Conservation (phyloP, 2,888 invertebrate species). For the Sipha maydis region DNA sequence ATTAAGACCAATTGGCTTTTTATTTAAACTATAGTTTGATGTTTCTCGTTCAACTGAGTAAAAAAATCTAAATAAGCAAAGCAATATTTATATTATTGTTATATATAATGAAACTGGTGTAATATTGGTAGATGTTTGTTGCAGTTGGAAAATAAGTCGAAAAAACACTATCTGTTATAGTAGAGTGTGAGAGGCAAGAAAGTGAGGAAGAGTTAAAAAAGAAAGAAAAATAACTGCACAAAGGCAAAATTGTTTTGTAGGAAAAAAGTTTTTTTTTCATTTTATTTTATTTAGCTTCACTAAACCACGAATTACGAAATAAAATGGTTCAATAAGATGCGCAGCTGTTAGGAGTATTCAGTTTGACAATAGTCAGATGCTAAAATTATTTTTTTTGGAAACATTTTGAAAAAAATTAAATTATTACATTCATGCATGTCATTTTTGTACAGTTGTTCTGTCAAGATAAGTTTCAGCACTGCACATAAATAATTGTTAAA, state of each 20-base stretch:
- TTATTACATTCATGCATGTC: not conserved
- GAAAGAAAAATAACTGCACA: conserved; percentile 5
- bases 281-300: conserved; percentile 2
- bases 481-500: not conserved
- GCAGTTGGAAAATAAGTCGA: not conserved
- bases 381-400: not conserved
- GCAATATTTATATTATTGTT: too few relatives aligned
- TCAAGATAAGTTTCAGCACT: not conserved
- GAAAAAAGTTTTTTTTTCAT: not conserved
- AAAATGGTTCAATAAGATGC: conserved; percentile 13
- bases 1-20: not conserved
- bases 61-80: not conserved
- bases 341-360: conserved; percentile 7
- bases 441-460: too few relatives aligned
- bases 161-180: not conserved
- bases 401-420: conserved; percentile 12
- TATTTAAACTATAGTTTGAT: not conserved
- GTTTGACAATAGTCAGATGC: conserved; percentile 1
- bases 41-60: not conserved
- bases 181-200: not conserved
- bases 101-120: conserved; percentile 26
- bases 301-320: conserved; percentile 23
- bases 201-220: not conserved
- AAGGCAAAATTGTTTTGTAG: not conserved
- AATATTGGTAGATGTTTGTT: not conserved